Evolutionary conservation across 2,888 invertebrate species (phyloP).

Genomic region (Agrochola lychnidis): DNA sequence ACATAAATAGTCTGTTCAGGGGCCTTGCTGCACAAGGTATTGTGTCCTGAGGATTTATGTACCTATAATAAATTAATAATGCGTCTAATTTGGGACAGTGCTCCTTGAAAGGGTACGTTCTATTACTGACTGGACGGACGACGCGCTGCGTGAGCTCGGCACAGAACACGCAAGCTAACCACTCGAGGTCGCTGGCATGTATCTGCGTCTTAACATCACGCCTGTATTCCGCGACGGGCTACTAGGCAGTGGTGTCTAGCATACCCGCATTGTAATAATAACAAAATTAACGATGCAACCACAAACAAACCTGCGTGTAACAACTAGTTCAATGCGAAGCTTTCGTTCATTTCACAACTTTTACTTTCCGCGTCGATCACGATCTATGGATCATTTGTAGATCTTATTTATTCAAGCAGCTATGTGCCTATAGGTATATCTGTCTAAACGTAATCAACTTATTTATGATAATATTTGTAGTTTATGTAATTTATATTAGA

Average conservation of each 20-base stretch:
- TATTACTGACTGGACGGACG: too few relatives aligned
- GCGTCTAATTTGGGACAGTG: too few relatives aligned
- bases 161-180: too few relatives aligned
- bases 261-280: neutral
- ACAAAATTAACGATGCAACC: slow-evolving; percentile 3
- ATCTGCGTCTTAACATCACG: too few relatives aligned
- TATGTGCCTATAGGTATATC: neutral
- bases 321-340: slow-evolving; percentile 5
- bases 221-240: neutral
- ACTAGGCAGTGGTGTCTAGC: neutral
- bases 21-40: too few relatives aligned
- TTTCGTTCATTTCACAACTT: slow-evolving; percentile 28
- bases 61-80: too few relatives aligned
- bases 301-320: slow-evolving; percentile 5
- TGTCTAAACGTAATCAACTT: neutral
- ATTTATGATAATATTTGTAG: slow-evolving; percentile 13
- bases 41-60: too few relatives aligned
- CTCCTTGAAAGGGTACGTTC: too few relatives aligned
- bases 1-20: too few relatives aligned
- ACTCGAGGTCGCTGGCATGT: too few relatives aligned
- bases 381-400: slow-evolving; percentile 43
- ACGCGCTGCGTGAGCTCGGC: too few relatives aligned
- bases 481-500: slow-evolving; percentile 36
- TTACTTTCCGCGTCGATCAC: slow-evolving; percentile 51
- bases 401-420: slow-evolving; percentile 28